Percentiles rank a stretch among this genome's conserved stretches.
phyloP scores from a whole-genome alignment of 2,797 vertebrate genomes.

The Pseudotriccus pelzelni region DNA sequence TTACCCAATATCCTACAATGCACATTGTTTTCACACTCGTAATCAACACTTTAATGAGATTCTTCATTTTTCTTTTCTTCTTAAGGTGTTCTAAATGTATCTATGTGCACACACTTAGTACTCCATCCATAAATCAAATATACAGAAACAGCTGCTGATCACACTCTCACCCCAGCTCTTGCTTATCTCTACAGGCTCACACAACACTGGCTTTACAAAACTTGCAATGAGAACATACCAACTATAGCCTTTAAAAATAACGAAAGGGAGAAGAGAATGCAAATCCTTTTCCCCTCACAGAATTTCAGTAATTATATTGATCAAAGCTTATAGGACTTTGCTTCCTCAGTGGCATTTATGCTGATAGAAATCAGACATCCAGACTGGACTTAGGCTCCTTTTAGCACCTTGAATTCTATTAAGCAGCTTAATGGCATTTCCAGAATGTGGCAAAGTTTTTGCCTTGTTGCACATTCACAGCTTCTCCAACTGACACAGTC shows the following conservation, averaged over 20 bases:
- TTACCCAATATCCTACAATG: neutral
- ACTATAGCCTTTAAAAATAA: neutral
- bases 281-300: neutral
- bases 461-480: neutral
- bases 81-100: neutral
- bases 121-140: accelerated
- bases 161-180: neutral
- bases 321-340: neutral
- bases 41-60: neutral
- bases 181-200: neutral
- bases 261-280: neutral
- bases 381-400: neutral
- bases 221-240: neutral
- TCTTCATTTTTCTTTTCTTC: neutral
- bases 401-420: neutral
- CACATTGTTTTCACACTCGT: neutral
- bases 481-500: neutral
- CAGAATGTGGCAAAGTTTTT: accelerated
- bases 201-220: neutral
- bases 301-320: neutral
- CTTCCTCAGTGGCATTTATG: neutral
- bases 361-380: neutral
- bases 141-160: neutral
- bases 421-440: neutral
- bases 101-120: accelerated